Evolutionary conservation across 2,113 vertebrate species (phyloP).

Genomic region (Sakesphorus luctuosus): DNA sequence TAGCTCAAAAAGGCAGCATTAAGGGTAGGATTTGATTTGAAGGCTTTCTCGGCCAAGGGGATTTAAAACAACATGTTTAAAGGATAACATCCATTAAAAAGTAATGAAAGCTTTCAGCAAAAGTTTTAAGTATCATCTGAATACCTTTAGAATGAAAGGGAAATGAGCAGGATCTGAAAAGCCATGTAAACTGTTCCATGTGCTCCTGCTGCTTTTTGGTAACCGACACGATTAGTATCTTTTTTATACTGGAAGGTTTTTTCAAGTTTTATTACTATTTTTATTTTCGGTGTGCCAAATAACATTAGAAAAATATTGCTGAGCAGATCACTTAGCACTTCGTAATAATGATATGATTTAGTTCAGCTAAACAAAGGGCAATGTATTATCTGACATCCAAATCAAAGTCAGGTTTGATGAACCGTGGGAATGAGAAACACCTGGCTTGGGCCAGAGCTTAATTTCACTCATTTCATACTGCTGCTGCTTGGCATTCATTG

Average conservation of each 20-base stretch:
- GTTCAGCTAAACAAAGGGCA: background rate
- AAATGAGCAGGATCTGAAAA: background rate
- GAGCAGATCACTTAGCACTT: background rate
- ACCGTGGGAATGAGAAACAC: background rate
- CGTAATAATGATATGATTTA: background rate
- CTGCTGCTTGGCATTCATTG: background rate
- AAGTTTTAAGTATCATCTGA: background rate
- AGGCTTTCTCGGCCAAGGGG: background rate
- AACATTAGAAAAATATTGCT: background rate
- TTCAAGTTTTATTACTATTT: background rate
- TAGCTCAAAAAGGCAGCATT: background rate
- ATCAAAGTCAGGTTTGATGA: background rate
- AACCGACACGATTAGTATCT: background rate
- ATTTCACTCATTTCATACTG: background rate
- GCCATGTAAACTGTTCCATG: background rate
- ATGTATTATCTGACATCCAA: background rate
- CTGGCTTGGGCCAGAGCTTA: background rate
- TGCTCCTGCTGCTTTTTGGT: background rate
- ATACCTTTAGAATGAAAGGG: background rate
- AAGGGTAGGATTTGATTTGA: background rate
- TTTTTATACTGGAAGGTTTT: background rate
- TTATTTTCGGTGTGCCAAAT: background rate
- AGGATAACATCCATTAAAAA: background rate
- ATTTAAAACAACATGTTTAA: background rate
- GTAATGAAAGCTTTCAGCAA: background rate